Percentiles rank a stretch among this genome's conserved stretches.
Conservation (phyloP, 2,888 invertebrate genomes). For the Sinohyriopsis cumingii region DNA sequence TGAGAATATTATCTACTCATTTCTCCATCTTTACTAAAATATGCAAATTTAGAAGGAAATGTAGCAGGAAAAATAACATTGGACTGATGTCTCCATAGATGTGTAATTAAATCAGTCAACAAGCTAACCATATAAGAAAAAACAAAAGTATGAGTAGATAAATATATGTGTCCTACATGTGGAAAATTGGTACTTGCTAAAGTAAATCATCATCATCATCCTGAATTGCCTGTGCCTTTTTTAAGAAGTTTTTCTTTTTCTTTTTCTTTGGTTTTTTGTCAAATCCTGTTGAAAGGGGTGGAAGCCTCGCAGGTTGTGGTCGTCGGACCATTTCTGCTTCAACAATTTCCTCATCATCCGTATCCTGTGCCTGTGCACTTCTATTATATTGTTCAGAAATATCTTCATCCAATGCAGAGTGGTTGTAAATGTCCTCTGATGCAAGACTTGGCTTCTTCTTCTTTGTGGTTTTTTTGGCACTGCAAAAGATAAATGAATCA, state of each 20-base stretch:
- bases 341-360: constrained; percentile 31
- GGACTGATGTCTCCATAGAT: too few relatives aligned
- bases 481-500: constrained; percentile 10
- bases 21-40: too few relatives aligned
- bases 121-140: too few relatives aligned
- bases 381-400: constrained; percentile 22
- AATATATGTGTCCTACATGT: too few relatives aligned
- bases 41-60: too few relatives aligned
- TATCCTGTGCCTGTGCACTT: constrained; percentile 19
- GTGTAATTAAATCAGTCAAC: too few relatives aligned
- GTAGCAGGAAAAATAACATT: too few relatives aligned
- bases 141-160: too few relatives aligned
- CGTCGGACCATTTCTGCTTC: constrained; percentile 11
- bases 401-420: neutral
- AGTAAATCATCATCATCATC: constrained; percentile 19
- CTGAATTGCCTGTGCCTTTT: constrained; percentile 34
- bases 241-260: constrained; percentile 47
- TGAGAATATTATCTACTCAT: too few relatives aligned
- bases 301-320: constrained; percentile 21
- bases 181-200: too few relatives aligned
- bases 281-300: constrained; percentile 21
- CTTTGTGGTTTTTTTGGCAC: constrained; percentile 16
- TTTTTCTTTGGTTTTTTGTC: constrained; percentile 29
- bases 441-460: constrained; percentile 14
- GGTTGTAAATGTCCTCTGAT: neutral